Base-by-base conservation (phyloP, 2,113 vertebrate species). In the Stercorarius parasiticus region DNA sequence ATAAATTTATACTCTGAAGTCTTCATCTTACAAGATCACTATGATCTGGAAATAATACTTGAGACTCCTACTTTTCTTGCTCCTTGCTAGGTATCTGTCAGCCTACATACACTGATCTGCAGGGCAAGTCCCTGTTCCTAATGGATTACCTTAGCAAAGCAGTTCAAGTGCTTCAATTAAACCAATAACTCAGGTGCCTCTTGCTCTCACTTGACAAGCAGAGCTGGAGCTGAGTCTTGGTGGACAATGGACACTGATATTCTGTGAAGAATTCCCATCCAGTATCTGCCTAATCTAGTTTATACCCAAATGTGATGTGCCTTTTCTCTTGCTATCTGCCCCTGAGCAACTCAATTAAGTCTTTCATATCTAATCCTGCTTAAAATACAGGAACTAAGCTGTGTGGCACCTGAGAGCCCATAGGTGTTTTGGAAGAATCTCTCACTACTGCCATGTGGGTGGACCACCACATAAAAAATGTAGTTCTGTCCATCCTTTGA, bases 291-390 rank as follows among this genome's bases (percentile, higher is more conserved):
- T 86, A 45, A 58, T 8, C 23, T 27, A 38, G 30, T 0, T 82
- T 81, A 71, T 42, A 26, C 42, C 25, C 59, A 71, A 82, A 78
- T 8, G 43, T 23, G 27, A 74, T 43, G 34, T 13, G 42, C 5
- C 1, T 80, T 93, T 88, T 86, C 62, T 83, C 38, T 71, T 94
- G 22, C 7, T 53, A 1, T 73, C 11, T 92, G n/a, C 30, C 62
- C 11, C 19, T 56, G 13, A 92, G 82, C 56, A 69, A 76, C 9
- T 40, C 67, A 59, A 29, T 77, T 72, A 77, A 88, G 32, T 70
- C 49, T 96, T 88, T 88, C 45, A 61, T 50, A 85, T 5, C 42
- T 73, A 92, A 93, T 86, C 64, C 76, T 53, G 34, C 6, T 73
- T 56, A 88, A 93, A 80, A 83, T 22, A 53, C 30, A 86, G 82